Conservation (phyloP, 2,888 invertebrate genomes). For the Xanthostigma xanthostigma region DNA sequence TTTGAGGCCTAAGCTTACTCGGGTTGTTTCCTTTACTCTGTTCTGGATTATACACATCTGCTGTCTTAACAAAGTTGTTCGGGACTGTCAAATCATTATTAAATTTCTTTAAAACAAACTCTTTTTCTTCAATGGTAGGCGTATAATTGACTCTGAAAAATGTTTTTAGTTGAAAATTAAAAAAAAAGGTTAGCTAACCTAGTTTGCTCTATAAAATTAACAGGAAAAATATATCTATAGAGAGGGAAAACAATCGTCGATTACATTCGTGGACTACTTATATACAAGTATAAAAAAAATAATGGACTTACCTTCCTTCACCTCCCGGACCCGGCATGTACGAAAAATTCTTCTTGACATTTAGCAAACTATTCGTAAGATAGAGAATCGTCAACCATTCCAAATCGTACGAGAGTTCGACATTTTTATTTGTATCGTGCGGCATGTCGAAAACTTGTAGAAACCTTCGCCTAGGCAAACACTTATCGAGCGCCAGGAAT, state of each 20-base stretch:
- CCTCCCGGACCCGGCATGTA: constrained; percentile 74
- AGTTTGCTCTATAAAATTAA: too few species aligned
- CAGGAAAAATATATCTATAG: too few species aligned
- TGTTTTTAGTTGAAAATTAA: too few species aligned
- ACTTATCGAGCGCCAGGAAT: constrained; percentile 93
- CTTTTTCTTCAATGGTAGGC: constrained; percentile 60
- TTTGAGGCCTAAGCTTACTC: constrained; percentile 27
- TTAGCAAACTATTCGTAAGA: constrained; percentile 77
- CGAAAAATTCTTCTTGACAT: constrained; percentile 47
- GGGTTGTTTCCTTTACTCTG: constrained; percentile 17
- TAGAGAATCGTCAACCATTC: constrained; percentile 87
- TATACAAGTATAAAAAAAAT: background rate
- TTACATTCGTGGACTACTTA: too few species aligned
- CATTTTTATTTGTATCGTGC: constrained; percentile 37
- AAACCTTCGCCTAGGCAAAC: constrained; percentile 76
- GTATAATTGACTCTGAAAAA: constrained; percentile 34
- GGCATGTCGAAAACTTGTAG: constrained; percentile 61
- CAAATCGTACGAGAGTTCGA: constrained; percentile 60
- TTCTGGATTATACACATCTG: constrained; percentile 40
- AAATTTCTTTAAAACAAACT: constrained; percentile 45
- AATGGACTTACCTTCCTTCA: constrained; percentile 39
- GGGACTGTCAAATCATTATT: constrained; percentile 54
- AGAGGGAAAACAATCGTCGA: too few species aligned
- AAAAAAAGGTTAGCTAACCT: too few species aligned
- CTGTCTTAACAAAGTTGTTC: constrained; percentile 64